Conservation (phyloP, 2,888 invertebrate species). For the Prenolepis imparis region DNA sequence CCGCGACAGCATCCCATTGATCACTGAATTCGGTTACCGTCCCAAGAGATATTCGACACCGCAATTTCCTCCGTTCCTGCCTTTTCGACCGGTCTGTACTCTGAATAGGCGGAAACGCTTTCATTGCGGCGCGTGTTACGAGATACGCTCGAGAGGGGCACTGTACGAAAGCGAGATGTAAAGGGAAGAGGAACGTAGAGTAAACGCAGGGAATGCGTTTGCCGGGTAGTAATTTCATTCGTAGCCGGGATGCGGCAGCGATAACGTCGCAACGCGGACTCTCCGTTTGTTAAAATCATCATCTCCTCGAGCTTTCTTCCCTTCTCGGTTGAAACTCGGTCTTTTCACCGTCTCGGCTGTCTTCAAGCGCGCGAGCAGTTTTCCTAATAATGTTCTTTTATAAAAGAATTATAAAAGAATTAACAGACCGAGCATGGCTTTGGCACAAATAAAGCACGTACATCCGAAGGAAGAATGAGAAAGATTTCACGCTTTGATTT, state of each 20-base stretch:
- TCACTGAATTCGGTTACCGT: background rate
- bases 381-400: background rate
- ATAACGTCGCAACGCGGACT: slow-evolving; percentile 69
- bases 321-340: background rate
- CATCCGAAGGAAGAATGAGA: background rate
- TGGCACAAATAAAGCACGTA: background rate
- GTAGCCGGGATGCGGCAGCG: slow-evolving; percentile 64
- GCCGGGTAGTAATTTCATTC: slow-evolving; percentile 72
- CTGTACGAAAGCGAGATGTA: slow-evolving; percentile 2
- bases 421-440: background rate
- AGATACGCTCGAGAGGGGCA: background rate
- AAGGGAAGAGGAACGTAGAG: slow-evolving; percentile 40
- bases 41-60: background rate
- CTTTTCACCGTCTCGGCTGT: slow-evolving; percentile 24
- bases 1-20: background rate
- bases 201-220: slow-evolving; percentile 75
- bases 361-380: background rate
- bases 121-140: background rate
- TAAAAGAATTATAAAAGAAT: slow-evolving; percentile 24
- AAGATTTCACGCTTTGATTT: background rate
- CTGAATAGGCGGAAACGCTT: background rate
- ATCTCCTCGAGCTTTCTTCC: slow-evolving; percentile 53
- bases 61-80: background rate
- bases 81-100: background rate
- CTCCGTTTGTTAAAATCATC: slow-evolving; percentile 69